Evolutionary conservation across 2,113 vertebrate species (phyloP).

Genomic region (Leuciscus idus): DNA sequence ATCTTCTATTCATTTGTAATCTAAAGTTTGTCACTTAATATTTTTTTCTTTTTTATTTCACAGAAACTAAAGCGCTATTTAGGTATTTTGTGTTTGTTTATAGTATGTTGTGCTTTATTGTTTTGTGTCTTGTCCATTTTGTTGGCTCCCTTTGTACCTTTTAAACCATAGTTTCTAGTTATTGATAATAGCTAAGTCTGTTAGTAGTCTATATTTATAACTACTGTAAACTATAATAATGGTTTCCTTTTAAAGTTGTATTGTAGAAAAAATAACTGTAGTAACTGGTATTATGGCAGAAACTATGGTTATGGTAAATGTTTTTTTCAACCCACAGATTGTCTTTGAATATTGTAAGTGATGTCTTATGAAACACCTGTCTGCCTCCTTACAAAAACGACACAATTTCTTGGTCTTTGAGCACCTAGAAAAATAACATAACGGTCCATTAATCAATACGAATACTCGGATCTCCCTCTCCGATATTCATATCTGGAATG

Average conservation of each 20-base stretch:
- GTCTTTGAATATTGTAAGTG: not conserved
- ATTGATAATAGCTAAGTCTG: not conserved
- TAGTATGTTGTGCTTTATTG: not conserved
- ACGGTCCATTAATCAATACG: not conserved
- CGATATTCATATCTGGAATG: constrained; percentile 48
- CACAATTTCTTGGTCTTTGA: not conserved
- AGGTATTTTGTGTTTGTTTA: constrained; percentile 8
- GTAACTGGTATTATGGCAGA: not conserved
- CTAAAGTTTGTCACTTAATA: not conserved
- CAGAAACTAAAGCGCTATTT: not conserved
- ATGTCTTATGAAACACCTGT: not conserved
- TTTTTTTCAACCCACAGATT: not conserved
- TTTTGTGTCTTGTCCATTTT: not conserved
- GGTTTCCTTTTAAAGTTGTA: not conserved
- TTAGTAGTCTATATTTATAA: not conserved
- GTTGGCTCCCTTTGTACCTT: not conserved
- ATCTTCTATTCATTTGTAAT: not conserved
- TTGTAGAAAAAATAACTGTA: not conserved
- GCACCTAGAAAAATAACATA: not conserved
- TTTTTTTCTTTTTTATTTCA: not conserved
- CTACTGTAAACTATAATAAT: not conserved
- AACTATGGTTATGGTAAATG: not conserved
- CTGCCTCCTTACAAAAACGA: not conserved
- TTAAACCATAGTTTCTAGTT: not conserved
- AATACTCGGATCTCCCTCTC: not conserved